Evolutionary conservation across 2,797 vertebrate genomes (phyloP), one percentile per base, ranked within the genome.

Genomic region (Tapera naevia): DNA sequence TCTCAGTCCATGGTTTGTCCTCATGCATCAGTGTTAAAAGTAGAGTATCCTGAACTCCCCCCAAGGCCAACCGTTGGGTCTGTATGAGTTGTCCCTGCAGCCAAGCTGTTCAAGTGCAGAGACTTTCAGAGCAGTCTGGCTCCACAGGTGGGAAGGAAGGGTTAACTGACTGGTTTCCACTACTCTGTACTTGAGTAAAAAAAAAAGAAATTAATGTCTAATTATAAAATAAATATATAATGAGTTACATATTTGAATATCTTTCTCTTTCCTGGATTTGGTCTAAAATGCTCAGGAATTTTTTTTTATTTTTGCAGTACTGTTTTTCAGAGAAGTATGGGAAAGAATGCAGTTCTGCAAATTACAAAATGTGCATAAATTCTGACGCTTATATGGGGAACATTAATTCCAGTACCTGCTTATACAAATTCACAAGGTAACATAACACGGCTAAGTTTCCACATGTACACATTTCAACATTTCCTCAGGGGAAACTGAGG

Each of bases 61-160:
- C 5, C 18, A 17, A 24, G 45, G 30, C 23, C 53, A 53, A 24
- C 10, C 51, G 21, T 30, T 5, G 6, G 51, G 25, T 35, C 61
- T 9, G 4, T 28, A 11, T 5, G 1, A 80, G n/a, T 4, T 1
- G 1, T 16, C n/a, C 23, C 41, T 46, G 56, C 9, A 69, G 41
- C 33, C 2, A 4, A 48, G 17, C 21, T 71, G 12, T 27, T 64
- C 65, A 41, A 45, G 13, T 53, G 33, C 88, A 45, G 24, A 61
- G 48, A 25, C 0, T 0, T 56, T 48, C 9, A 16, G 9, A 9
- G 13, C 14, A 4, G 3, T 4, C 17, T 64, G 78, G 21, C 22
- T 93, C 24, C 37, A 4, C 2, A 16, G 14, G 9, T n/a, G 21
- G 18, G 23, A 80, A 83, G n/a, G 16, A 83, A 48, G 27, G 24